A percentile compares a stretch with the other conserved stretches of the same genome.
These are phyloP conservation scores for Fukomys damarensis DNA, from an alignment of 2,113 vertebrate species.

Conservation along the genomic window DNA sequence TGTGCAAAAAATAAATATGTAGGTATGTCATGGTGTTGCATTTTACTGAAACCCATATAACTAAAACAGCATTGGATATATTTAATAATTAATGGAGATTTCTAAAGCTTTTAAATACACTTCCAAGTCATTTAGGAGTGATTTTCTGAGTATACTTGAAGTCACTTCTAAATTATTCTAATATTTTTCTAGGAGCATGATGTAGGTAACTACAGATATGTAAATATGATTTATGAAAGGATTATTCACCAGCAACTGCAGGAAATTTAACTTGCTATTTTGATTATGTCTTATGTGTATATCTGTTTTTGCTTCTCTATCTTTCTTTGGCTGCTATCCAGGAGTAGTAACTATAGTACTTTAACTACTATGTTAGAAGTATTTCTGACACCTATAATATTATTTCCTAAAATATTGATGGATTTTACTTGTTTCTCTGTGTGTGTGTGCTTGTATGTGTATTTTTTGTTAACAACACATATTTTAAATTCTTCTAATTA, in stretches of 20 bases:
- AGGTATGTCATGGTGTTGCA: background rate
- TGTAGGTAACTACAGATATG: background rate
- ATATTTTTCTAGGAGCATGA: background rate
- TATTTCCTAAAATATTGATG: background rate
- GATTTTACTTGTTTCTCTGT: background rate
- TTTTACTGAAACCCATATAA: background rate
- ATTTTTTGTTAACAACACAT: background rate
- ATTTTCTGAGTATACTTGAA: constrained; percentile 13
- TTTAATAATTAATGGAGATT: background rate
- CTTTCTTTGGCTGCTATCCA: background rate
- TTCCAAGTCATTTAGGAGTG: background rate
- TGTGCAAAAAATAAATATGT: background rate
- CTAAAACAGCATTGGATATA: background rate
- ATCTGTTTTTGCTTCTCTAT: background rate
- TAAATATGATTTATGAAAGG: background rate
- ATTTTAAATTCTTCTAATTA: background rate
- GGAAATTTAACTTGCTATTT: background rate
- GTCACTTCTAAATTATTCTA: background rate
- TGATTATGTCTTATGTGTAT: background rate
- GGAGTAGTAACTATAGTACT: background rate
- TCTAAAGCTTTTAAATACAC: background rate
- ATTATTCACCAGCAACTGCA: background rate
- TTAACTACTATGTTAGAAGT: background rate
- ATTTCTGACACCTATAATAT: background rate
- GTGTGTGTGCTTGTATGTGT: background rate